Base-by-base conservation (phyloP, 2,888 invertebrate genomes). In the Xestia c-nigrum region DNA sequence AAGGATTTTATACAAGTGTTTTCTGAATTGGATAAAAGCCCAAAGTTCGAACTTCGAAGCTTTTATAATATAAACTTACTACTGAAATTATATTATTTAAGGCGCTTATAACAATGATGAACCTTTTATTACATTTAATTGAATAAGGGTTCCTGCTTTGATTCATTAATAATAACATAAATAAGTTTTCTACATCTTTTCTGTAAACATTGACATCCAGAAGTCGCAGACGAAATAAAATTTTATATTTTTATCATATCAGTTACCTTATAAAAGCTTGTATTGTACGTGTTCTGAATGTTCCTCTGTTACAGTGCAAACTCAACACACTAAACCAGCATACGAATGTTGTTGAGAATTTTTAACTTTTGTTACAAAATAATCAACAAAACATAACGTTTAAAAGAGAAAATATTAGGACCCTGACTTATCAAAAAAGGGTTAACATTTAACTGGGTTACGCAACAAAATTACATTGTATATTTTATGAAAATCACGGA, bases 241-340 rank as follows among this genome's bases (percentile, higher is more conserved):
- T 16, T 31, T 57, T 31, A 69, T 21, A 47, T 59, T 79, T 64
- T 64, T 68, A 66, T 76, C 76, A 59, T 82, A 69, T 70, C 76
- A 71, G 70, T 71, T 77, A 70, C 77, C 40, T 57, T 67, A 61
- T 66, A 70, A 61, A 70, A 61, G 76, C 81, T 65, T 66, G 76
- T 70, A 43, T 21, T 50, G 64, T 55, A 80, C 82, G 82, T 82
- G 82, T 43, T 46, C n/a, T 55, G 76, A 76, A 82, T 82, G 1
- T 55, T 61, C 7, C 21, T 61, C 47, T 38, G 59, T 55, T 70
- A 66, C n/a, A 66, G 76, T 61, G 68, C 55, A 82, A 79, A 68
- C 57, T 59, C 50, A 63, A 64, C 43, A 12, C 10, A 14, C 47
- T 47, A 7, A 50, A 38, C 31, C 9, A 79, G 81, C 57, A 78